phyloP scores from a whole-genome alignment of 2,113 vertebrate genomes.

The Atherinomorus stipes region DNA sequence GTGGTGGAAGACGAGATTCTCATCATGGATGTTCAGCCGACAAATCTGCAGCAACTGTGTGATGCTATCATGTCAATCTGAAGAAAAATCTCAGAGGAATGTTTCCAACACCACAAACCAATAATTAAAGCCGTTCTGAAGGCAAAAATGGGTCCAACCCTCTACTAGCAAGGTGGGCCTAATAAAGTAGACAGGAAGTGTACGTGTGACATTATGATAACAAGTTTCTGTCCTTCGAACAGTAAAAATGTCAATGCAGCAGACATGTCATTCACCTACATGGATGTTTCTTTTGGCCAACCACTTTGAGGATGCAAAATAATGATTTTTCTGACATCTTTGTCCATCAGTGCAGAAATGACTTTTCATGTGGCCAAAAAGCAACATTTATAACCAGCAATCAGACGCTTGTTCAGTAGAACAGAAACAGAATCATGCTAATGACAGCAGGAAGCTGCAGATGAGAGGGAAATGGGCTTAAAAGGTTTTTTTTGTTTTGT shows the following conservation, averaged over 20 bases:
- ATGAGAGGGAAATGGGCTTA: no score
- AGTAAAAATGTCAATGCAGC: constrained; percentile 8
- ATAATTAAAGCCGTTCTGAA: no score
- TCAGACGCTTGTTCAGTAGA: constrained; percentile 12
- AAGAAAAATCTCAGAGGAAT: no score
- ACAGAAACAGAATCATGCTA: constrained; percentile 15
- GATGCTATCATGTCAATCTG: no score
- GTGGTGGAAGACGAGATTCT: no score
- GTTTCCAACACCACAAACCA: no score
- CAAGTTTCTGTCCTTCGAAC: not conserved
- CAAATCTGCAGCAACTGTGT: no score
- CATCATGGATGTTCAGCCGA: no score
- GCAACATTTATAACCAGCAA: constrained; percentile 7
- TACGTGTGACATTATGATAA: not conserved
- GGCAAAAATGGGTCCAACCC: no score
- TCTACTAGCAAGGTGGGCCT: no score
- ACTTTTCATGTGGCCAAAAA: constrained; percentile 11
- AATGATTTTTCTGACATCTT: constrained; percentile 1
- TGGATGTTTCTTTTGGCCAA: constrained; percentile 7
- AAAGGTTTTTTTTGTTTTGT: no score
- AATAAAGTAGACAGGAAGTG: no score
- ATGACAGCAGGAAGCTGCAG: not conserved
- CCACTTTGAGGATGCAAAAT: not conserved
- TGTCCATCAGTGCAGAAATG: not conserved
- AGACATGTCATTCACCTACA: not conserved